Conservation (phyloP, 2,888 invertebrate species). For the Glaucopsyche alexis region DNA sequence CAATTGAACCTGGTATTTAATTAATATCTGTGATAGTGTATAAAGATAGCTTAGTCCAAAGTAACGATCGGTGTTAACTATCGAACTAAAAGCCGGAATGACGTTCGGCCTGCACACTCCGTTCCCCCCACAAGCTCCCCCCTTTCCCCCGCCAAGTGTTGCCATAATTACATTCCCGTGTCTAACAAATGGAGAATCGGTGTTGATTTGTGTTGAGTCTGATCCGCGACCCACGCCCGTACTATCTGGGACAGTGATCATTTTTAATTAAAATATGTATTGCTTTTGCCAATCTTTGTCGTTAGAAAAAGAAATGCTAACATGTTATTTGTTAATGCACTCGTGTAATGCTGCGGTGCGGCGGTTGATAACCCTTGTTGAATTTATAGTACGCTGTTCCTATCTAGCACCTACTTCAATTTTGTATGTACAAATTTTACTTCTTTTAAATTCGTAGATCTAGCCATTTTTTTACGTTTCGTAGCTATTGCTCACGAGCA, state of each 20-base stretch:
- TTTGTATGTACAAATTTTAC: too few species aligned
- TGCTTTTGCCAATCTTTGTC: not conserved
- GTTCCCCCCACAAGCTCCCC: slow-evolving; percentile 43
- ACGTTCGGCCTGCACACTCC: slow-evolving; percentile 53
- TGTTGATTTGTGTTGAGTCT: slow-evolving; percentile 80
- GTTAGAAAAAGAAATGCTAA: not conserved
- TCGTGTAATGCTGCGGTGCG: too few species aligned
- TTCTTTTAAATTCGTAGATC: too few species aligned
- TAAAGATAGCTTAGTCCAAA: slow-evolving; percentile 52
- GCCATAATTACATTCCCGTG: slow-evolving; percentile 82
- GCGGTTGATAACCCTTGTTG: too few species aligned
- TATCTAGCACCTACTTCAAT: too few species aligned
- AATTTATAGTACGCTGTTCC: too few species aligned
- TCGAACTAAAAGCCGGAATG: slow-evolving; percentile 75
- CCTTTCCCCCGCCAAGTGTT: slow-evolving; percentile 56
- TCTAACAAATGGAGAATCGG: slow-evolving; percentile 82
- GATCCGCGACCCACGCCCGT: slow-evolving; percentile 53
- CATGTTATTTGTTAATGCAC: not conserved
- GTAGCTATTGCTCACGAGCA: too few species aligned
- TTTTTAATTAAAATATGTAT: slow-evolving; percentile 21
- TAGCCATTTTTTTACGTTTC: too few species aligned
- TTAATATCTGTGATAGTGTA: slow-evolving; percentile 43
- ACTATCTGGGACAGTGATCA: slow-evolving; percentile 34
- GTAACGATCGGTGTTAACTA: slow-evolving; percentile 71
- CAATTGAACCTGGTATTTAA: too few species aligned